These are phyloP conservation scores for Prochilodus magdalenae DNA, from an alignment of 2,113 vertebrate species.

Conservation along the genomic window DNA sequence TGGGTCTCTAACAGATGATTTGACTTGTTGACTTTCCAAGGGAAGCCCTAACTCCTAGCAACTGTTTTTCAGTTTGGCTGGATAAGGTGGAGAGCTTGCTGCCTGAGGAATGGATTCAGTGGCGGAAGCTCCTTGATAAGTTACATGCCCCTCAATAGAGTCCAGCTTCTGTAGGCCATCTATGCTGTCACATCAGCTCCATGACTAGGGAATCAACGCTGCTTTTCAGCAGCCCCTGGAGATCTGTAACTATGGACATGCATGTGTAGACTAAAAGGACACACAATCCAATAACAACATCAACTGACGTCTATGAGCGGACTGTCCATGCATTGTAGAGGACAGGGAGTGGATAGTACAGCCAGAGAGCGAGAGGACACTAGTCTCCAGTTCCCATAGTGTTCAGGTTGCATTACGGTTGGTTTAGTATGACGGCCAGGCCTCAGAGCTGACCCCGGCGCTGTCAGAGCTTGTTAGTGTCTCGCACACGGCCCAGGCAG, in stretches of 20 bases:
- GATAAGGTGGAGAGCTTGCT: neutral
- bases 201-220: neutral
- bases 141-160: neutral
- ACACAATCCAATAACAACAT: neutral
- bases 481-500: slow-evolving; percentile 27
- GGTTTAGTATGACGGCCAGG: slow-evolving; percentile 46
- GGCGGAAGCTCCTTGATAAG: neutral
- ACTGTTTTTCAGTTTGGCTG: neutral
- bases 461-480: slow-evolving; percentile 54
- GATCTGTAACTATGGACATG: neutral
- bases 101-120: slow-evolving; percentile 8
- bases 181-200: neutral
- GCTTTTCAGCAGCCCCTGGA: neutral
- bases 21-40: too few species aligned
- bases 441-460: slow-evolving; percentile 49
- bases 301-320: slow-evolving; percentile 20
- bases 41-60: too few species aligned
- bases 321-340: slow-evolving; percentile 30
- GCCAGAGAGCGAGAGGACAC: slow-evolving; percentile 2
- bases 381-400: slow-evolving; percentile 46
- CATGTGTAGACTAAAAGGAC: neutral
- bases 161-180: neutral
- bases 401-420: slow-evolving; percentile 53
- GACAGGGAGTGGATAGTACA: slow-evolving; percentile 6
- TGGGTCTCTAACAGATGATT: too few species aligned